phyloP scores from a whole-genome alignment of 2,888 invertebrate genomes.

The Bombyx huttoni region DNA sequence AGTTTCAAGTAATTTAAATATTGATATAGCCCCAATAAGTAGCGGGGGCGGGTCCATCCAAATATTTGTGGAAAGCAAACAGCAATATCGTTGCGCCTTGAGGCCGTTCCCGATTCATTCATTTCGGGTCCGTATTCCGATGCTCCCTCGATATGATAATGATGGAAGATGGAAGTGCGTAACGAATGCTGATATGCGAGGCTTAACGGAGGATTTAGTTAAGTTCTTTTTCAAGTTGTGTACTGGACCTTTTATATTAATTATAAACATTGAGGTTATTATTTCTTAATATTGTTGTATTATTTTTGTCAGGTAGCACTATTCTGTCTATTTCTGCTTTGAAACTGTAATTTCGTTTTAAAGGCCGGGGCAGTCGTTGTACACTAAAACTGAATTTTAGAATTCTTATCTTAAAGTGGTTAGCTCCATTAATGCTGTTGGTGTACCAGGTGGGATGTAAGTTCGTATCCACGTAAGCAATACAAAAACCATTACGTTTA shows the following conservation, averaged over 20 bases:
- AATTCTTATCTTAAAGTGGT: too few species aligned
- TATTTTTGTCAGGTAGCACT: too few species aligned
- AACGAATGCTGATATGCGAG: slow-evolving; percentile 45
- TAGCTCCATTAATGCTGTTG: too few species aligned
- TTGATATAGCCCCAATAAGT: slow-evolving; percentile 69
- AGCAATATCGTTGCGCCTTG: slow-evolving; percentile 63
- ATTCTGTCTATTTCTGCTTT: too few species aligned
- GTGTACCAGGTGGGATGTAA: too few species aligned
- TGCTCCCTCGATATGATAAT: slow-evolving; percentile 56
- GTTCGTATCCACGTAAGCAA: too few species aligned
- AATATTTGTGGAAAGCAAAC: slow-evolving; percentile 59
- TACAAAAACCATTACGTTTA: too few species aligned
- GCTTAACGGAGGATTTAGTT: slow-evolving; percentile 31
- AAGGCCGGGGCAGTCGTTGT: too few species aligned
- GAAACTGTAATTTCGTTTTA: too few species aligned
- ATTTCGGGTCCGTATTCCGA: slow-evolving; percentile 21
- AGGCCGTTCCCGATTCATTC: slow-evolving; percentile 32
- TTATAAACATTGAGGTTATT: background rate
- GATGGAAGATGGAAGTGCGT: slow-evolving; percentile 40
- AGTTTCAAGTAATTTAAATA: slow-evolving; percentile 70
- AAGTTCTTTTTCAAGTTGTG: slow-evolving; percentile 26
- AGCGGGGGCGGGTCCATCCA: slow-evolving; percentile 40
- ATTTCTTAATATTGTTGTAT: too few species aligned
- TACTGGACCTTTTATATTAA: slow-evolving; percentile 6
- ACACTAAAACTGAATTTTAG: too few species aligned